Evolutionary conservation across 2,797 vertebrate genomes (phyloP).

Genomic region (Squalus acanthias): DNA sequence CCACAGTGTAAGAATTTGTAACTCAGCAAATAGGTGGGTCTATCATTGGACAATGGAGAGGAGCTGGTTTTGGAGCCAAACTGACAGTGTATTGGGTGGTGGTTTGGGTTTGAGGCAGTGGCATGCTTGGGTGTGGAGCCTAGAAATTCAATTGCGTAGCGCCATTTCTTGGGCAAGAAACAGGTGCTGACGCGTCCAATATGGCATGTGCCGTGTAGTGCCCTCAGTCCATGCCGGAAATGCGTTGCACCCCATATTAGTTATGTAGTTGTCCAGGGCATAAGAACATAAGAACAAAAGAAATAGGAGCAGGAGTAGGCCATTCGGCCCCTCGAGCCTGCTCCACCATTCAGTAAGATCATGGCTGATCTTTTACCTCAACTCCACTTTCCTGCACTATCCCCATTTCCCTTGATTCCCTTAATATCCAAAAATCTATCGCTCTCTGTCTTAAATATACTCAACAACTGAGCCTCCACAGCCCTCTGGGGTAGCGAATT

Average conservation of each 20-base stretch:
- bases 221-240: background rate
- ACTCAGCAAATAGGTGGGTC: background rate
- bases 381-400: too few species aligned
- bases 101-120: background rate
- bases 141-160: background rate
- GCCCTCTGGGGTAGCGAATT: too few species aligned
- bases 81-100: too few species aligned
- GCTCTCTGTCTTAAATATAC: too few species aligned
- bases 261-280: background rate
- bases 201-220: background rate
- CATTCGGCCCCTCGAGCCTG: too few species aligned
- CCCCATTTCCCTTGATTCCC: too few species aligned
- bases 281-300: too few species aligned
- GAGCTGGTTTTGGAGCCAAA: background rate
- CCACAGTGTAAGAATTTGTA: background rate
- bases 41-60: background rate
- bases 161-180: background rate
- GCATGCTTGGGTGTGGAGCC: background rate
- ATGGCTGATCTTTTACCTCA: too few species aligned
- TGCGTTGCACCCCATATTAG: background rate
- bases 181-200: background rate
- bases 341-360: too few species aligned
- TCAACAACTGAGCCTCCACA: too few species aligned
- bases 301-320: too few species aligned
- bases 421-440: too few species aligned